A percentile compares a stretch with the other conserved stretches of the same genome.
These are phyloP conservation scores for Eleutherodactylus coqui DNA, from an alignment of 2,797 vertebrate species.

Conservation along the genomic window DNA sequence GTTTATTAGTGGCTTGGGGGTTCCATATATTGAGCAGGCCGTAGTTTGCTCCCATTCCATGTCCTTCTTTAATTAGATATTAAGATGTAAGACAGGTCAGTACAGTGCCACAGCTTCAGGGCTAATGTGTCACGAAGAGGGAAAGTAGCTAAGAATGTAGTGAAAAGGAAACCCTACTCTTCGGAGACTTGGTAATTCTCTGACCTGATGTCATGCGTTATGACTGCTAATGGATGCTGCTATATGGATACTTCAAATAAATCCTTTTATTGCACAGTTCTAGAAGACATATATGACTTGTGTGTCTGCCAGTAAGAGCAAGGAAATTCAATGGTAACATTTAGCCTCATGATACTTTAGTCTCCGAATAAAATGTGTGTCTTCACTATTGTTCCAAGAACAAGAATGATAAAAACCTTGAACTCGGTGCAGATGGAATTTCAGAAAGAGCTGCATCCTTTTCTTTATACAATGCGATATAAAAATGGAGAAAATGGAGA, in stretches of 20 bases:
- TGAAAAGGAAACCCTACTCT: constrained; percentile 72
- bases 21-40: constrained; percentile 76
- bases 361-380: background rate
- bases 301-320: background rate
- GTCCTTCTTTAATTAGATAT: constrained; percentile 82
- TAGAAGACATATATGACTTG: constrained; percentile 9
- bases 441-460: background rate
- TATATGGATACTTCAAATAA: constrained; percentile 68
- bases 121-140: constrained; percentile 75
- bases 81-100: constrained; percentile 75
- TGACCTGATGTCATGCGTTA: constrained; percentile 75
- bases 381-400: background rate
- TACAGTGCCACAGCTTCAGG: constrained; percentile 71
- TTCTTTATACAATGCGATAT: background rate
- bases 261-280: constrained; percentile 63
- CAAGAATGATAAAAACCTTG: background rate
- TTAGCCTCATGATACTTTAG: background rate
- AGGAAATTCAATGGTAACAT: constrained; percentile 3
- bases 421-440: background rate
- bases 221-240: constrained; percentile 67
- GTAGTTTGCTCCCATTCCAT: constrained; percentile 74
- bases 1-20: constrained; percentile 72
- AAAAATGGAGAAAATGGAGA: background rate
- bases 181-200: constrained; percentile 75
- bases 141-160: constrained; percentile 66